These are phyloP conservation scores for Eulemur albifrons DNA, from an alignment of 2,797 vertebrate species.

Conservation along the genomic window DNA sequence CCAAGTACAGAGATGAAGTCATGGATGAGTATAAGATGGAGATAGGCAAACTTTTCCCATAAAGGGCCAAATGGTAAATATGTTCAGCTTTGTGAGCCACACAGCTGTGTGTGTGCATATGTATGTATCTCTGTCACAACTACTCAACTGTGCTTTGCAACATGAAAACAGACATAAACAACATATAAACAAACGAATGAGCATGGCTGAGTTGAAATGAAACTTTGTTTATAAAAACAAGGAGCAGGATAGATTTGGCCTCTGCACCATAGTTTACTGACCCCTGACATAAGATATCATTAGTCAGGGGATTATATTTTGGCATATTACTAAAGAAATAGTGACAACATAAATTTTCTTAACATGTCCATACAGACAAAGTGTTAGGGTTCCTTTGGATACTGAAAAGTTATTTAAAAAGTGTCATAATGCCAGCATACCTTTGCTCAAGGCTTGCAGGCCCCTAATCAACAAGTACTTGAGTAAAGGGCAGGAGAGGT, in stretches of 20 bases:
- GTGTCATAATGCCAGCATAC: neutral
- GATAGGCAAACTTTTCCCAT: neutral
- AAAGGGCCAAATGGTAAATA: neutral
- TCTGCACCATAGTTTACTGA: neutral
- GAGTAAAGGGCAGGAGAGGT: neutral
- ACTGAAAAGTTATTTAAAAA: neutral
- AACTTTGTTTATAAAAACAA: conserved; percentile 12
- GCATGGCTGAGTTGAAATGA: neutral
- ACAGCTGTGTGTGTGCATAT: neutral
- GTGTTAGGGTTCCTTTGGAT: neutral
- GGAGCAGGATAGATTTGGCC: neutral
- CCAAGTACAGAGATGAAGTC: neutral
- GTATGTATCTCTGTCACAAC: neutral
- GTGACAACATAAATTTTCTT: neutral
- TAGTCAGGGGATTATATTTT: neutral
- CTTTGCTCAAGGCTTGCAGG: neutral
- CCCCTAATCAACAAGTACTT: neutral
- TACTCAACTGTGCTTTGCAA: neutral
- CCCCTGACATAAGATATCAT: neutral
- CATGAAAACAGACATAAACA: neutral
- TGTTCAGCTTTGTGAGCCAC: neutral
- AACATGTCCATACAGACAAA: neutral
- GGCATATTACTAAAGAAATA: neutral
- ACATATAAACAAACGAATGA: neutral
- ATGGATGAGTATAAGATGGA: neutral